Percentiles rank a stretch among this genome's conserved stretches.
phyloP scores from a whole-genome alignment of 2,888 invertebrate species.

The Penaeus monodon region DNA sequence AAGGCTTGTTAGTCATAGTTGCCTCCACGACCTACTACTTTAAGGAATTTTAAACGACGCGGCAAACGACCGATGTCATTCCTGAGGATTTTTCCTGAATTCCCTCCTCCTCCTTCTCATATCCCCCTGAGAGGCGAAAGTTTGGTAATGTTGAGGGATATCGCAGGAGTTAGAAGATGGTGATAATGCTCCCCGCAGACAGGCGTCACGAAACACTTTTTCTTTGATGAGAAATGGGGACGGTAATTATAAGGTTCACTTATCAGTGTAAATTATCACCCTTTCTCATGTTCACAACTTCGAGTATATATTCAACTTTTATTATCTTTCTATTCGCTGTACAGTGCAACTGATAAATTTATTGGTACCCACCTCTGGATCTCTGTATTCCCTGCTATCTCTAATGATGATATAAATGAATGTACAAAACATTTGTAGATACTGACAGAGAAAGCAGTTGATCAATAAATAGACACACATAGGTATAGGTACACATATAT shows the following conservation, averaged over 20 bases:
- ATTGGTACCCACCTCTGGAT: too few relatives aligned
- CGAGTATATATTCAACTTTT: too few relatives aligned
- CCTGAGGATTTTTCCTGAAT: neutral
- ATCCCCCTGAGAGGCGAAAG: neutral
- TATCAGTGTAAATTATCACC: slow-evolving; percentile 8
- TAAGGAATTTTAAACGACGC: slow-evolving; percentile 48
- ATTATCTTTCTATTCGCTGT: too few relatives aligned
- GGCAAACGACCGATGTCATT: slow-evolving; percentile 20
- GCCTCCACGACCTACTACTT: slow-evolving; percentile 29
- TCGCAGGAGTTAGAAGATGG: neutral
- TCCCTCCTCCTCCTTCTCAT: too few relatives aligned
- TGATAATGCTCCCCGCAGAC: neutral
- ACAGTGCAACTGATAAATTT: too few relatives aligned
- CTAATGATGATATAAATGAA: neutral
- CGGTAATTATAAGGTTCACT: slow-evolving; percentile 29
- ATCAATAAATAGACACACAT: too few relatives aligned
- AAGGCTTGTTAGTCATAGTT: slow-evolving; percentile 35
- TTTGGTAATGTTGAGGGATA: slow-evolving; percentile 15
- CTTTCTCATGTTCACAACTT: too few relatives aligned
- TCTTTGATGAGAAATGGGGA: neutral
- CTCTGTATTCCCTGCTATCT: neutral
- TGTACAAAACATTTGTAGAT: too few relatives aligned
- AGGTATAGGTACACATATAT: too few relatives aligned
- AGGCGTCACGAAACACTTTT: slow-evolving; percentile 10
- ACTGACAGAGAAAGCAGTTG: too few relatives aligned